Conservation (phyloP, 2,113 vertebrate genomes). For the Silurus glanis region DNA sequence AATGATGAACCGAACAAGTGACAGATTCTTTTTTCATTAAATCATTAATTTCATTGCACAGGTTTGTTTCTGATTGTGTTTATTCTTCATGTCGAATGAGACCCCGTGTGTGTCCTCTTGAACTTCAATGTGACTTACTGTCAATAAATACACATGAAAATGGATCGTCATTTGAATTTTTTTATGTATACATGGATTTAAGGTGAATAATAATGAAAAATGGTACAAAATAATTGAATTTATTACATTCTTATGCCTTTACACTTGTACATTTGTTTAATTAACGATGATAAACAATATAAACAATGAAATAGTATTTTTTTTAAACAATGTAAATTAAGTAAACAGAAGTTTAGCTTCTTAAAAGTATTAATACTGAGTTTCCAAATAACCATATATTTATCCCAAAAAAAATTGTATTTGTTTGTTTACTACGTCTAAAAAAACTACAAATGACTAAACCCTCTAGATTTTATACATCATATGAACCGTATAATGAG, state of each 20-base stretch:
- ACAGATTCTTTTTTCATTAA: not conserved
- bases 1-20: not conserved
- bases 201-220: not conserved
- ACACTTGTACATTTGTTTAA: no score
- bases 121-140: not conserved
- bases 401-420: no score
- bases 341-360: not conserved
- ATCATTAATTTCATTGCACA: not conserved
- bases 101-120: not conserved
- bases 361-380: not conserved
- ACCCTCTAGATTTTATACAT: not conserved
- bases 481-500: not conserved
- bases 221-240: not conserved
- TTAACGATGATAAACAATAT: no score
- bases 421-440: not conserved
- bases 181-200: not conserved
- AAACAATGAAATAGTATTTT: not conserved
- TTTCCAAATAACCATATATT: no score
- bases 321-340: not conserved
- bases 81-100: not conserved
- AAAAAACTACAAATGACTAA: not conserved
- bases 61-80: no score
- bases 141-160: constrained; percentile 1
- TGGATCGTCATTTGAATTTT: not conserved
- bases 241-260: not conserved